These are phyloP conservation scores for Melieria omissa DNA, from an alignment of 2,888 invertebrate species.

Conservation along the genomic window DNA sequence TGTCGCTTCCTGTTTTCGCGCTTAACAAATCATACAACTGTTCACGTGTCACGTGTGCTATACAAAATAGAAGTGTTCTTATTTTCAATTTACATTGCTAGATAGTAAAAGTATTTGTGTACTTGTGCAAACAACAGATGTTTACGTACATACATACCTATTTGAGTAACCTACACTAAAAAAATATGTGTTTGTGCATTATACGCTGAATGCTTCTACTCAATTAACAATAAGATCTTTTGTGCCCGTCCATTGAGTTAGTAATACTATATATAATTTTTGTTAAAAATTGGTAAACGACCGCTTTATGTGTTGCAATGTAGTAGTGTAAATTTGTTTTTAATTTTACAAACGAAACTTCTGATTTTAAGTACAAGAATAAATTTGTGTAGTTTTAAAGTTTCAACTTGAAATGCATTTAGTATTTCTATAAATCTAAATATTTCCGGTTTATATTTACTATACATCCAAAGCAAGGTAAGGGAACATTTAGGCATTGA, in stretches of 20 bases:
- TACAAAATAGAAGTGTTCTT: conserved; percentile 6
- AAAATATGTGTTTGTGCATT: background rate
- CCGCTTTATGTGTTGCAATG: background rate
- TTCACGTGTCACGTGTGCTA: background rate
- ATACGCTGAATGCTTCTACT: background rate
- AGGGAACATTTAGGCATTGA: no score
- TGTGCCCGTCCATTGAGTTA: background rate
- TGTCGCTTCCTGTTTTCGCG: background rate
- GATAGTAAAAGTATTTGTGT: background rate
- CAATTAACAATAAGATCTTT: background rate
- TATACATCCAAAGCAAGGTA: no score
- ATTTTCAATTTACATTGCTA: background rate
- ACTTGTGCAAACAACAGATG: background rate
- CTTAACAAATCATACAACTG: background rate
- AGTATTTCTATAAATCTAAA: no score
- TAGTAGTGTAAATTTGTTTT: background rate
- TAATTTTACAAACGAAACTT: background rate
- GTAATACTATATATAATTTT: background rate
- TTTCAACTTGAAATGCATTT: no score
- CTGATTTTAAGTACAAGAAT: no score
- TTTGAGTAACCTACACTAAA: background rate
- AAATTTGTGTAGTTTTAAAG: no score
- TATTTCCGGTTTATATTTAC: no score
- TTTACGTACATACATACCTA: background rate
- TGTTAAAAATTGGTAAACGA: background rate